Percentiles rank a stretch among this genome's conserved stretches.
Conservation (phyloP, 2,113 vertebrate genomes). For the Cairina moschata region DNA sequence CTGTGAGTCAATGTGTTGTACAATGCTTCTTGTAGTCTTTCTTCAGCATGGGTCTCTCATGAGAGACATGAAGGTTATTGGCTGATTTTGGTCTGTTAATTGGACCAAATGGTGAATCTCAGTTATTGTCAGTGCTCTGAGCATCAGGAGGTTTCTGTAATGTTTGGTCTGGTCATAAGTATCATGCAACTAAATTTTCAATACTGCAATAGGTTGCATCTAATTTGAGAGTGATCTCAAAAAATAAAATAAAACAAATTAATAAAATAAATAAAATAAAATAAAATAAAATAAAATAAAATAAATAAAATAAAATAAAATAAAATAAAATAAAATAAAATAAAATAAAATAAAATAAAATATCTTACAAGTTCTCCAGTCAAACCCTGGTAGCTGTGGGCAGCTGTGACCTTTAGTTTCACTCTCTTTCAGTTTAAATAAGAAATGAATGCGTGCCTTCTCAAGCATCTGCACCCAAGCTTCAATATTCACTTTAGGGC, state of each 20-base stretch:
- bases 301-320: too few species aligned
- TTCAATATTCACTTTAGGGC: neutral
- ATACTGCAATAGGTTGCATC: neutral
- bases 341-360: too few species aligned
- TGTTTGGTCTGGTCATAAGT: neutral
- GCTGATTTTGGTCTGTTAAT: neutral
- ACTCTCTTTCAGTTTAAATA: neutral
- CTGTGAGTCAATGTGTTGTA: neutral
- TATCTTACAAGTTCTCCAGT: neutral
- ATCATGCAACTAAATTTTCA: neutral
- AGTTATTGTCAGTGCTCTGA: neutral
- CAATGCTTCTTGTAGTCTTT: neutral
- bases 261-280: too few species aligned
- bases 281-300: too few species aligned
- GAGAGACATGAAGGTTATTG: neutral
- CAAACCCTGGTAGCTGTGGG: neutral
- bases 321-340: too few species aligned
- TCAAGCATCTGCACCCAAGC: accelerated
- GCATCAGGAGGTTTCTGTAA: neutral
- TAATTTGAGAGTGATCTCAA: neutral
- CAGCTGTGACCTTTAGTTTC: neutral
- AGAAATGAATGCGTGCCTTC: neutral
- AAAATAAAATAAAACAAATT: too few species aligned
- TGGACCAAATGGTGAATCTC: neutral
- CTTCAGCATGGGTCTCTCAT: neutral